phyloP scores from a whole-genome alignment of 2,797 vertebrate species.

The Uromys caudimaculatus region DNA sequence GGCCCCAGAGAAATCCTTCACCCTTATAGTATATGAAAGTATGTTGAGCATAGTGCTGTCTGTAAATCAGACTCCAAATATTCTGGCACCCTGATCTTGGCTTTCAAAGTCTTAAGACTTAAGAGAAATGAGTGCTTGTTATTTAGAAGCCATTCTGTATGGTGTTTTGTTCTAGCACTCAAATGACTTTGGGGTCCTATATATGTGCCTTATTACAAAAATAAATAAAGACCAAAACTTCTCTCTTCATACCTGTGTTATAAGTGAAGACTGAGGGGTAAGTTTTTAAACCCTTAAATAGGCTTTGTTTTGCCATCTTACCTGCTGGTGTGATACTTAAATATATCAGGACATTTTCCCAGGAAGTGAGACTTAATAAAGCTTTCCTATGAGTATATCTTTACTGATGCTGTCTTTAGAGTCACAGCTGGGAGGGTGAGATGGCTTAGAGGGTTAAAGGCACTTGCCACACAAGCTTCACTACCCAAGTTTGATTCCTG shows the following conservation, averaged over 20 bases:
- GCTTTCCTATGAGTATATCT: background rate
- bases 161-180: background rate
- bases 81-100: background rate
- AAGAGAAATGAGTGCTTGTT: background rate
- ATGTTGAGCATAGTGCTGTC: background rate
- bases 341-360: slow-evolving; percentile 31
- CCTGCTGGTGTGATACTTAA: background rate
- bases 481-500: background rate
- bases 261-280: background rate
- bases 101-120: background rate
- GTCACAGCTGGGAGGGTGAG: background rate
- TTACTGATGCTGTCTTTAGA: background rate
- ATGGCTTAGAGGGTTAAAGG: background rate
- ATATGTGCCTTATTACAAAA: slow-evolving; percentile 25
- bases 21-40: background rate
- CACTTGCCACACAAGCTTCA: background rate
- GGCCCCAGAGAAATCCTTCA: background rate
- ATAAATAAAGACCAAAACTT: slow-evolving; percentile 20
- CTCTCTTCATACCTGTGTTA: background rate
- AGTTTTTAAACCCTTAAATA: slow-evolving; percentile 53
- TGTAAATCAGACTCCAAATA: background rate
- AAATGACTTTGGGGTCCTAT: background rate
- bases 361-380: slow-evolving; percentile 15
- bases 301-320: slow-evolving; percentile 9
- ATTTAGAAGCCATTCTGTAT: background rate